Conservation (phyloP, 2,888 invertebrate species). For the Morpho deidamia region DNA sequence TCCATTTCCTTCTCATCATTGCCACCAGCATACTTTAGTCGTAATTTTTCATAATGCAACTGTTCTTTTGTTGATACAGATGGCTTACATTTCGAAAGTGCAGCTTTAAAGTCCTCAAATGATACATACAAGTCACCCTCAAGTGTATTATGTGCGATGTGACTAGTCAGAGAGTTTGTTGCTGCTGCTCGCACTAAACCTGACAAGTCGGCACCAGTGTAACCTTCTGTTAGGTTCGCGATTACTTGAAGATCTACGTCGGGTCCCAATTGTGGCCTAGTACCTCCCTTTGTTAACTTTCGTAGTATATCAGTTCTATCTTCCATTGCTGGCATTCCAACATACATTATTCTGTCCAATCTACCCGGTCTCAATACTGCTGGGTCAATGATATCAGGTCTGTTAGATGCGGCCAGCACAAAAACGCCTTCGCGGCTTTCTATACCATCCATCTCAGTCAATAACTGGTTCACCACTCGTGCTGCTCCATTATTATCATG, state of each 20-base stretch:
- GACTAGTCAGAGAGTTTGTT: slow-evolving; percentile 86
- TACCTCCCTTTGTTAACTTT: slow-evolving; percentile 93
- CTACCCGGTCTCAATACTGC: slow-evolving; percentile 94
- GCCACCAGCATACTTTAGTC: slow-evolving; percentile 81
- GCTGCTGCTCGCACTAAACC: slow-evolving; percentile 94
- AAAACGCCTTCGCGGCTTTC: slow-evolving; percentile 95
- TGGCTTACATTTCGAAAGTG: slow-evolving; percentile 88
- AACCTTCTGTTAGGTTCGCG: slow-evolving; percentile 85
- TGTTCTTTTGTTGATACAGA: slow-evolving; percentile 91
- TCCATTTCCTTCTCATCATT: slow-evolving; percentile 72
- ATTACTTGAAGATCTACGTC: slow-evolving; percentile 88
- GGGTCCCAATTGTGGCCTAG: slow-evolving; percentile 84
- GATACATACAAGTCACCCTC: slow-evolving; percentile 80
- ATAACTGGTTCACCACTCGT: slow-evolving; percentile 96
- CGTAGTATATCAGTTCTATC: slow-evolving; percentile 93
- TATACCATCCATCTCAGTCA: slow-evolving; percentile 99
- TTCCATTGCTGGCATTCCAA: slow-evolving; percentile 88
- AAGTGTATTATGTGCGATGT: slow-evolving; percentile 78
- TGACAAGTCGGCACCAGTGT: slow-evolving; percentile 96
- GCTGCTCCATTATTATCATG: slow-evolving; percentile 84
- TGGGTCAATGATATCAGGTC: slow-evolving; percentile 97
- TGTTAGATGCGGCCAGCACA: slow-evolving; percentile 96
- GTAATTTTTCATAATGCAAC: slow-evolving; percentile 85
- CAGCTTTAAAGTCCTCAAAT: slow-evolving; percentile 85
- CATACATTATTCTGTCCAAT: slow-evolving; percentile 92